phyloP scores from a whole-genome alignment of 2,888 invertebrate species.

The Apantesis nais region DNA sequence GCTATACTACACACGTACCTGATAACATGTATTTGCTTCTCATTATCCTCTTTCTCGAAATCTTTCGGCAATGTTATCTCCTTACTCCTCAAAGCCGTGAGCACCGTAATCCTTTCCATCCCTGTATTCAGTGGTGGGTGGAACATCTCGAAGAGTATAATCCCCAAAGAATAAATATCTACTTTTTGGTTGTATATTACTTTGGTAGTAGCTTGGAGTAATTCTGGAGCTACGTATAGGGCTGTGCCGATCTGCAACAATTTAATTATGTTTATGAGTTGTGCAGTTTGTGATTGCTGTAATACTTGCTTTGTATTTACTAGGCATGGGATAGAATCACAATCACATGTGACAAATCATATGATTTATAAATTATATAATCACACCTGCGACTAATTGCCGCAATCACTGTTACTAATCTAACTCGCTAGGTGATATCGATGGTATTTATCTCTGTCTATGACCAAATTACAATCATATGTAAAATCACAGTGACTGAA shows the following conservation, averaged over 20 bases:
- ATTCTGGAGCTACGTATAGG: constrained; percentile 97
- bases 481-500: too few relatives aligned
- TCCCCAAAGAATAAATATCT: constrained; percentile 94
- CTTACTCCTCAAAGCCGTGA: constrained; percentile 89
- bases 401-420: too few relatives aligned
- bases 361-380: too few relatives aligned
- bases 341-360: too few relatives aligned
- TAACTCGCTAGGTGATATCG: too few relatives aligned
- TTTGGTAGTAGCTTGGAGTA: constrained; percentile 89
- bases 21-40: constrained; percentile 86
- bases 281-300: too few relatives aligned
- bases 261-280: not conserved
- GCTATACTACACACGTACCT: constrained; percentile 79
- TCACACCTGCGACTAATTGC: too few relatives aligned
- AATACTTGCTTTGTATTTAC: too few relatives aligned
- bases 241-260: constrained; percentile 94
- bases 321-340: too few relatives aligned
- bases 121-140: constrained; percentile 93
- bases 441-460: too few relatives aligned
- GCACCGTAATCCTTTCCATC: constrained; percentile 94
- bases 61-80: constrained; percentile 90
- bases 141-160: constrained; percentile 98
- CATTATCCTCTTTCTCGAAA: constrained; percentile 85
- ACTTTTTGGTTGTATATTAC: constrained; percentile 95
- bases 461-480: too few relatives aligned